A percentile compares a stretch with the other conserved stretches of the same genome.
These are phyloP conservation scores for Gracilinanus agilis DNA, from an alignment of 2,113 vertebrate genomes.

Conservation along the genomic window DNA sequence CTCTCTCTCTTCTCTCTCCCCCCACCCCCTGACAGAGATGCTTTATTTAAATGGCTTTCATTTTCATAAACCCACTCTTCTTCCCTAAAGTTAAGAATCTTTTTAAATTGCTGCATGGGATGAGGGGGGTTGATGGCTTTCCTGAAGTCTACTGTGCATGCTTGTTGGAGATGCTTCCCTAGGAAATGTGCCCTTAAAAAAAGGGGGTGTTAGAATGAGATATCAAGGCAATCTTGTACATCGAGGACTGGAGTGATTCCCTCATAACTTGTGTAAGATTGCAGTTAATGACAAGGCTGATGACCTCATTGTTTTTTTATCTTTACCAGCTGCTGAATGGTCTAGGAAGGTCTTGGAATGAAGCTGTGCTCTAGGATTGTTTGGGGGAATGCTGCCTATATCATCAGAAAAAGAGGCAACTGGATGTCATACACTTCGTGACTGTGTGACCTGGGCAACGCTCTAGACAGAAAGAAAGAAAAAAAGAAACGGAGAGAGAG, in stretches of 20 bases:
- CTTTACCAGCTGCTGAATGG: slow-evolving; percentile 65
- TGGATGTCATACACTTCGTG: neutral
- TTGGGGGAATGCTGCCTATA: neutral
- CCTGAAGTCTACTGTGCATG: slow-evolving; percentile 54
- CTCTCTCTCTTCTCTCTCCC: slow-evolving; percentile 49
- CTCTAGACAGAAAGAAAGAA: neutral
- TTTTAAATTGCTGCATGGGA: slow-evolving; percentile 76
- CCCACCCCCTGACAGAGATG: slow-evolving; percentile 82
- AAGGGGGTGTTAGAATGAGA: slow-evolving; percentile 51
- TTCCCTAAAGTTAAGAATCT: slow-evolving; percentile 79
- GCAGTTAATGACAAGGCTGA: slow-evolving; percentile 66
- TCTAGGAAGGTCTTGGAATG: slow-evolving; percentile 63
- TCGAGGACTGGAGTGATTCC: slow-evolving; percentile 69
- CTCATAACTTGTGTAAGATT: slow-evolving; percentile 51
- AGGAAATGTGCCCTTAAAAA: slow-evolving; percentile 69
- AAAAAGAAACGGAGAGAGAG: too few species aligned
- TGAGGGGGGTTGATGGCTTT: slow-evolving; percentile 66
- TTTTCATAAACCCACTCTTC: slow-evolving; percentile 83
- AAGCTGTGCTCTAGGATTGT: slow-evolving; percentile 72
- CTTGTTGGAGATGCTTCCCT: slow-evolving; percentile 65
- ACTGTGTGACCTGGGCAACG: neutral
- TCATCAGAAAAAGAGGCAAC: neutral
- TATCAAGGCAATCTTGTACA: slow-evolving; percentile 64
- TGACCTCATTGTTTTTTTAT: slow-evolving; percentile 71
- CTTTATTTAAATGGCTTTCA: slow-evolving; percentile 84